Percentiles rank a stretch among this genome's conserved stretches.
These are phyloP conservation scores for Leptopilina syphax DNA, from an alignment of 2,888 invertebrate genomes.

Conservation along the genomic window DNA sequence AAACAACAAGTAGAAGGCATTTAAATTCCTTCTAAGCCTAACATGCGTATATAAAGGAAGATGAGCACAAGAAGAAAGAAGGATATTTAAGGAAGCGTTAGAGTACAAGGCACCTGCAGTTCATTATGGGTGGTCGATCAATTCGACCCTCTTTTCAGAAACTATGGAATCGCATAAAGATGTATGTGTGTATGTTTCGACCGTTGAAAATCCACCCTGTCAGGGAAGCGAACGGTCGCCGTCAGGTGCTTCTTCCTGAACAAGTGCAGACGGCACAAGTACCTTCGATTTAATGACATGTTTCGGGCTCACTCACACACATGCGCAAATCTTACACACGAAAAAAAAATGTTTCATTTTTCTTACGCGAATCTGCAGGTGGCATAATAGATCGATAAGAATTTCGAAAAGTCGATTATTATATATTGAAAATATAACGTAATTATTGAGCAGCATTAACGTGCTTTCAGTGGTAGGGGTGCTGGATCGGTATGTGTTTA, in stretches of 20 bases:
- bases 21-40: no score
- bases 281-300: slow-evolving; percentile 74
- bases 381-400: slow-evolving; percentile 2
- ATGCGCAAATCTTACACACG: not conserved
- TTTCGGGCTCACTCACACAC: slow-evolving; percentile 54
- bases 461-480: no score
- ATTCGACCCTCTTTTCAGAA: slow-evolving; percentile 59
- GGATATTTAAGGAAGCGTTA: slow-evolving; percentile 57
- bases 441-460: not conserved
- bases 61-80: slow-evolving; percentile 47
- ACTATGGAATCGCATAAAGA: slow-evolving; percentile 53
- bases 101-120: slow-evolving; percentile 62
- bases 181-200: slow-evolving; percentile 51
- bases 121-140: slow-evolving; percentile 68
- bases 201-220: slow-evolving; percentile 65
- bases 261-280: slow-evolving; percentile 73
- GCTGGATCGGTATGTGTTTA: no score
- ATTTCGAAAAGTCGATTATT: not conserved
- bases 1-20: no score
- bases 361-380: slow-evolving; percentile 43
- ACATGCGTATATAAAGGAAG: slow-evolving; percentile 30
- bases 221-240: slow-evolving; percentile 55
- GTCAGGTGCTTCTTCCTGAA: slow-evolving; percentile 75
- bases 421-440: not conserved
- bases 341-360: slow-evolving; percentile 8